Conservation (phyloP, 2,888 invertebrate genomes). For the Polydrusus cervinus region DNA sequence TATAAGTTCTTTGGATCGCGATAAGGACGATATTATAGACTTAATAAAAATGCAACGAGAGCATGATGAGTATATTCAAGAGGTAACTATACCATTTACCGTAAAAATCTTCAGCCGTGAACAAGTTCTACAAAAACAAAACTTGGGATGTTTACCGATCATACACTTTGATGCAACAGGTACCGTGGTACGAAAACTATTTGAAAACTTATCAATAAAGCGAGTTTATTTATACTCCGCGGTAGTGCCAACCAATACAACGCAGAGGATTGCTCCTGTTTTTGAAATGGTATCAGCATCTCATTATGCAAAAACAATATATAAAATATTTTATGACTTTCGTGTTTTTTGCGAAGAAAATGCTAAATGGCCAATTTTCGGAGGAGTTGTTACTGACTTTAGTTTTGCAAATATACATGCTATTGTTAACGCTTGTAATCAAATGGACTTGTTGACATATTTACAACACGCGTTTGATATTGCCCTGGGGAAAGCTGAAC, state of each 20-base stretch:
- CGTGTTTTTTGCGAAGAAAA: conserved; percentile 39
- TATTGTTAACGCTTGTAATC: conserved; percentile 23
- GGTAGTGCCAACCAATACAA: conserved; percentile 11
- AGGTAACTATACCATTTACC: conserved; percentile 44
- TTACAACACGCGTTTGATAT: neutral
- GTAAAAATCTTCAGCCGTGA: conserved; percentile 44
- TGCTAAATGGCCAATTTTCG: conserved; percentile 31
- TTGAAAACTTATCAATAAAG: conserved; percentile 1
- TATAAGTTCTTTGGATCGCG: conserved; percentile 28
- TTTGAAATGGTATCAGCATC: conserved; percentile 42
- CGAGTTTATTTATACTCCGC: conserved; percentile 41
- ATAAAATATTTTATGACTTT: conserved; percentile 30
- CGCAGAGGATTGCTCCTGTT: conserved; percentile 33
- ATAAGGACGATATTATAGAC: conserved; percentile 41
- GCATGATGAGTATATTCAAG: conserved; percentile 45
- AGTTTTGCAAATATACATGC: conserved; percentile 41
- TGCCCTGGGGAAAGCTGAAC: neutral
- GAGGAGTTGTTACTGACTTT: conserved; percentile 31
- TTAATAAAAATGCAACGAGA: conserved; percentile 39
- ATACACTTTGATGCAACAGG: conserved; percentile 43
- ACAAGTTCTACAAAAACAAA: conserved; percentile 43
- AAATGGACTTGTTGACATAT: conserved; percentile 26
- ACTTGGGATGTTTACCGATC: conserved; percentile 1
- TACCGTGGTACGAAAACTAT: conserved; percentile 36
- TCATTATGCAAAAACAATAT: conserved; percentile 45